Base-by-base conservation (phyloP, 1,140 invertebrate species). In the Leptinotarsa defecta region DNA sequence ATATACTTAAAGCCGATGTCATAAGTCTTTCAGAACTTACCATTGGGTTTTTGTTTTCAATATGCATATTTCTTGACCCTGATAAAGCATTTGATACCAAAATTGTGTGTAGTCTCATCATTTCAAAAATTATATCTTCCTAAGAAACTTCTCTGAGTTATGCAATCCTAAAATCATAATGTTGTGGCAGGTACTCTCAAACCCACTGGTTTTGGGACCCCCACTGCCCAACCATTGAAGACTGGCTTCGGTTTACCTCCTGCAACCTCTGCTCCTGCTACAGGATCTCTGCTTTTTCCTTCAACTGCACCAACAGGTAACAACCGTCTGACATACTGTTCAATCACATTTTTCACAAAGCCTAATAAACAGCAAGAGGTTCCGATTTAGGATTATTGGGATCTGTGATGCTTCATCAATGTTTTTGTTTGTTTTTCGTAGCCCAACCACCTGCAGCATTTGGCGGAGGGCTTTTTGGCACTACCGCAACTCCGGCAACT, bases 391-490 rank as follows among this genome's bases (percentile, higher is more conserved):
- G 0, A 64, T 22, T 13, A 22, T 13, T 64, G 62, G 3, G 24
- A 0, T 62, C 17, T 17, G 61, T 43, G 11, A 57, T 57, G 52
- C n/a, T 57, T 57, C 52, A 57, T 34, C 2, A 8, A 3, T 43
- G 52, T 57, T 57, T n/a, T 57, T 57, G 52, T 57, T 57, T 57
- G 13, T 57, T 57, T 57, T 57, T 57, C 4, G 52, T 15, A 68
- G 57, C 75, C 57, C 27, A 43, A 43, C 34, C 79, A 43, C 19
- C 61, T 11, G 34, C 34, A 34, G 34, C 76, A 17, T 69, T 69
- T 4, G 73, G 72, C 15, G 57, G 11, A 62, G 34, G 49, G 27
- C 22, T 65, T 62, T 78, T 78, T 75, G 63, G 74, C 5, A 17
- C 76, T 22, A 73, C 52, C 48, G 8, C 68, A 27, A 48, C 68